phyloP scores from a whole-genome alignment of 2,113 vertebrate genomes.

The Lipotes vexillifer region DNA sequence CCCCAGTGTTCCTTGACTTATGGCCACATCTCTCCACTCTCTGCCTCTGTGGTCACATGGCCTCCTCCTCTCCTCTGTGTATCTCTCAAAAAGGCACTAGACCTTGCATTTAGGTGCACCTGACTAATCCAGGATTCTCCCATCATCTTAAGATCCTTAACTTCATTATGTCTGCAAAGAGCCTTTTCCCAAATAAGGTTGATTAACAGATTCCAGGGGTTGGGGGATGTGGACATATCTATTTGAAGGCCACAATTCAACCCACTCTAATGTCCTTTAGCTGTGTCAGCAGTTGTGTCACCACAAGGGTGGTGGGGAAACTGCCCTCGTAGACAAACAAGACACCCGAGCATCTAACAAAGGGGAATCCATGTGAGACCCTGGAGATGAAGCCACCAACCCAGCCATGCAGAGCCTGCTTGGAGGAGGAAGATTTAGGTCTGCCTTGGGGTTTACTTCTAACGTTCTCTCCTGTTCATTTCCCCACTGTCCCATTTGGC shows the following conservation, averaged over 20 bases:
- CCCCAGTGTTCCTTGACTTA: too few relatives aligned
- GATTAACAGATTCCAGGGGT: neutral
- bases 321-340: neutral
- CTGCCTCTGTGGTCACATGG: neutral
- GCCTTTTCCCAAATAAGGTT: neutral
- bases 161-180: neutral
- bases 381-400: fast-evolving
- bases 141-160: neutral
- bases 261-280: neutral
- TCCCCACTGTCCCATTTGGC: neutral
- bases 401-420: fast-evolving
- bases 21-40: fast-evolving
- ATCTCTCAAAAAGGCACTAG: neutral
- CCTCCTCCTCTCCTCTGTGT: too few relatives aligned
- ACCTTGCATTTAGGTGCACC: neutral
- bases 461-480: neutral
- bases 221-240: neutral
- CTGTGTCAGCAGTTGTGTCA: neutral
- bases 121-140: neutral
- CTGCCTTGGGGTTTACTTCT: neutral
- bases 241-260: neutral
- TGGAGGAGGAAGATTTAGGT: neutral
- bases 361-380: too few relatives aligned
- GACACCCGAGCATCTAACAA: neutral
- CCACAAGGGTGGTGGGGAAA: neutral